phyloP scores from a whole-genome alignment of 2,888 invertebrate species.

The Parnassius apollo region DNA sequence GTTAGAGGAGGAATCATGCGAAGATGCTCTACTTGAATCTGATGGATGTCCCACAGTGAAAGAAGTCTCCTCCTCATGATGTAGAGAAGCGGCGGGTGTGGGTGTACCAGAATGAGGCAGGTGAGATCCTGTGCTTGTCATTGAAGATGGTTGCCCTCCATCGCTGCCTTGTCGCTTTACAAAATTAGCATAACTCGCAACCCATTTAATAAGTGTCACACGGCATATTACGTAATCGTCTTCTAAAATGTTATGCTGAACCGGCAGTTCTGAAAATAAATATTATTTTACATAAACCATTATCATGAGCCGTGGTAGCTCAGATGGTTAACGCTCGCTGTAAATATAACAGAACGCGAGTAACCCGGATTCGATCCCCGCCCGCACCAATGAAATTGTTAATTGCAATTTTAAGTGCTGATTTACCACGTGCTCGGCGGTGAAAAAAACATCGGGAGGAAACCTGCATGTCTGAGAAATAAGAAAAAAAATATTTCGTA shows the following conservation, averaged over 20 bases:
- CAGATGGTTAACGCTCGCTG: too few relatives aligned
- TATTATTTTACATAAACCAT: not conserved
- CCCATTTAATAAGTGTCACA: slow-evolving; percentile 94
- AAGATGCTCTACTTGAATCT: slow-evolving; percentile 74
- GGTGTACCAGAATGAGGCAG: slow-evolving; percentile 63
- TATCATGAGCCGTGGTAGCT: too few relatives aligned
- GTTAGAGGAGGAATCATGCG: slow-evolving; percentile 74
- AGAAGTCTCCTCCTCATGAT: slow-evolving; percentile 75
- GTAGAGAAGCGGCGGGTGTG: slow-evolving; percentile 62
- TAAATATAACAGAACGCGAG: too few relatives aligned
- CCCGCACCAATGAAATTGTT: too few relatives aligned
- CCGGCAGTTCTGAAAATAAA: slow-evolving; percentile 83
- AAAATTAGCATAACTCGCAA: slow-evolving; percentile 91
- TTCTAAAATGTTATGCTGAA: slow-evolving; percentile 86
- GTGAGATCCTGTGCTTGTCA: slow-evolving; percentile 71
- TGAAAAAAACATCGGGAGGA: too few relatives aligned
- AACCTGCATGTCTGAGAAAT: too few relatives aligned
- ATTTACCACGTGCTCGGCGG: too few relatives aligned
- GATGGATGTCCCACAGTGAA: slow-evolving; percentile 73
- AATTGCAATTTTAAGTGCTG: too few relatives aligned
- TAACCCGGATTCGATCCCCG: too few relatives aligned
- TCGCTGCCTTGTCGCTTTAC: slow-evolving; percentile 82
- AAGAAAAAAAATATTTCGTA: too few relatives aligned
- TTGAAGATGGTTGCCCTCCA: slow-evolving; percentile 70
- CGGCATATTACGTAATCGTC: slow-evolving; percentile 86